Percentiles rank a stretch among this genome's conserved stretches.
phyloP scores from a whole-genome alignment of 2,888 invertebrate genomes.

The Scelioninae gen. 1 region DNA sequence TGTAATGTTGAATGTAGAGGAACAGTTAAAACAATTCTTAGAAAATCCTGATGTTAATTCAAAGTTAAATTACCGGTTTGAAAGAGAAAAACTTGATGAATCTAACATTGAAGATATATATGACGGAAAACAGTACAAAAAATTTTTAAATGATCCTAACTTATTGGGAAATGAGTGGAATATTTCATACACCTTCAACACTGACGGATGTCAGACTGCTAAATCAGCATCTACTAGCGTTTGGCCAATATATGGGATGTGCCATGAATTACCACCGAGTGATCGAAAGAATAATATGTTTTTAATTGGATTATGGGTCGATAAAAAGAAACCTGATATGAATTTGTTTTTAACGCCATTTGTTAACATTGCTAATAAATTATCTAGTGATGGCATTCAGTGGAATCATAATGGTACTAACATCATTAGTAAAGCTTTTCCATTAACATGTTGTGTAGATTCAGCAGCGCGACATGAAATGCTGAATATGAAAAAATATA shows the following conservation, averaged over 20 bases:
- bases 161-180: slow-evolving; percentile 25
- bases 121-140: no score
- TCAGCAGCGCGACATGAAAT: slow-evolving; percentile 54
- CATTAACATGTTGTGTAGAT: slow-evolving; percentile 42
- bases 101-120: no score
- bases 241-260: slow-evolving; percentile 53
- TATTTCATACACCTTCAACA: slow-evolving; percentile 61
- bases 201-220: slow-evolving; percentile 46
- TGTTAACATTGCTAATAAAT: slow-evolving; percentile 30
- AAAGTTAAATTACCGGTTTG: no score
- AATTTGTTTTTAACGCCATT: no score
- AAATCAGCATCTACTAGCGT: slow-evolving; percentile 27
- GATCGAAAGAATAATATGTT: no score
- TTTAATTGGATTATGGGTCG: no score
- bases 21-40: no score
- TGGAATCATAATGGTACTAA: slow-evolving; percentile 21
- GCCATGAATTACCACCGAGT: slow-evolving; percentile 53
- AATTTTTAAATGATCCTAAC: no score
- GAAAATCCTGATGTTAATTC: no score
- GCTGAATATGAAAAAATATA: slow-evolving; percentile 64
- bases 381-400: slow-evolving; percentile 45
- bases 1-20: no score
- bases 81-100: no score
- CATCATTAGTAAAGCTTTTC: slow-evolving; percentile 53
- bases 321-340: no score